A percentile compares a stretch with the other conserved stretches of the same genome.
phyloP scores from a whole-genome alignment of 2,888 invertebrate genomes.

The Acrobasis suavella region DNA sequence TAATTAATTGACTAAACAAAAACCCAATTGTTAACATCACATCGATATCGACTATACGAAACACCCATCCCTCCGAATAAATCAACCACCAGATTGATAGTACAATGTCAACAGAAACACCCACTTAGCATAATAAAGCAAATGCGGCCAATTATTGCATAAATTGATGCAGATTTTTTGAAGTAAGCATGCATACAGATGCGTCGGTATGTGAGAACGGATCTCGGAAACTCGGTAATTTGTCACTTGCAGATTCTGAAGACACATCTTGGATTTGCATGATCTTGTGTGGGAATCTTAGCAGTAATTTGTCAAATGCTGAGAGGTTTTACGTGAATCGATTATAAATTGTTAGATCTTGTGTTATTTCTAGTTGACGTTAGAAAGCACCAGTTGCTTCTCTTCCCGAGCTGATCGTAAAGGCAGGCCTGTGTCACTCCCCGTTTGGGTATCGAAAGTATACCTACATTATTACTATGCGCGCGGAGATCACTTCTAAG shows the following conservation, averaged over 20 bases:
- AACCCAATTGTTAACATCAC: background rate
- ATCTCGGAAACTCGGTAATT: conserved; percentile 48
- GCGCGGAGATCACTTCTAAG: too few relatives aligned
- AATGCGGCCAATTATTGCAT: conserved; percentile 74
- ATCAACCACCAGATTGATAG: conserved; percentile 77
- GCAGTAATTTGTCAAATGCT: background rate
- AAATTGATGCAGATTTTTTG: conserved; percentile 46
- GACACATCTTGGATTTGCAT: conserved; percentile 55
- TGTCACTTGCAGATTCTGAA: conserved; percentile 59
- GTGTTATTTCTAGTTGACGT: too few relatives aligned
- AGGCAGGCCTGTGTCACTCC: too few relatives aligned
- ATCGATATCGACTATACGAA: conserved; percentile 39
- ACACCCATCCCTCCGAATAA: conserved; percentile 50
- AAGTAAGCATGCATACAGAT: conserved; percentile 40
- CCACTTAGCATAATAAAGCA: conserved; percentile 75
- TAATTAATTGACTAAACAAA: too few relatives aligned
- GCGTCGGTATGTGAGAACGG: conserved; percentile 64
- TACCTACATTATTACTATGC: too few relatives aligned
- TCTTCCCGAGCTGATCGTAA: too few relatives aligned
- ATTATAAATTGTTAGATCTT: background rate
- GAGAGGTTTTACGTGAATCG: background rate
- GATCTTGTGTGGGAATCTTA: conserved; percentile 36
- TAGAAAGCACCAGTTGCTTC: too few relatives aligned
- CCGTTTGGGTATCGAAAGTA: too few relatives aligned
- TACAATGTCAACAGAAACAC: conserved; percentile 80